These are phyloP conservation scores for Epinotia nisella DNA, from an alignment of 2,888 invertebrate genomes.

Conservation along the genomic window DNA sequence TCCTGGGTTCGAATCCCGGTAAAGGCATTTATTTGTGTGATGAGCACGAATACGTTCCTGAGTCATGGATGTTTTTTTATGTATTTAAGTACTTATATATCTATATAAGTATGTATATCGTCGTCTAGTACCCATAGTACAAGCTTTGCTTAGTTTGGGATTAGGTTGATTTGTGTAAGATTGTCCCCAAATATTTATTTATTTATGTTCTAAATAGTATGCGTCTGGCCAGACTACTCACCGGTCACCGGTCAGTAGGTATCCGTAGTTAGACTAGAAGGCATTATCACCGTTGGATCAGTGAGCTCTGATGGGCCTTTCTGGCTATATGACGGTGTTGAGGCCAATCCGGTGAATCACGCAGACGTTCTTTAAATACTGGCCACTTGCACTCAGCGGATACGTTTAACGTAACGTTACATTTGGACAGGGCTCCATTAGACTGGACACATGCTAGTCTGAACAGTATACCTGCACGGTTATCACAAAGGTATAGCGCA, in stretches of 20 bases:
- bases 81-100: too few relatives aligned
- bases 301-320: conserved; percentile 6
- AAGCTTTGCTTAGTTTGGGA: too few relatives aligned
- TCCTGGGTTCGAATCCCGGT: too few relatives aligned
- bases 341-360: conserved; percentile 37
- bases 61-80: too few relatives aligned
- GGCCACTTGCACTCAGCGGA: conserved; percentile 24
- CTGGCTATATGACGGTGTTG: not conserved
- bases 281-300: not conserved
- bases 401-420: conserved; percentile 24
- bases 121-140: too few relatives aligned
- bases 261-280: not conserved
- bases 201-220: conserved; percentile 1
- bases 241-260: conserved; percentile 10
- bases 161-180: too few relatives aligned
- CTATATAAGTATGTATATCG: too few relatives aligned
- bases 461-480: too few relatives aligned
- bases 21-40: too few relatives aligned
- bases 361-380: conserved; percentile 40
- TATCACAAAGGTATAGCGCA: too few relatives aligned
- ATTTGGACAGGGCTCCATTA: not conserved
- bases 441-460: not conserved
- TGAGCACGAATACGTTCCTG: too few relatives aligned
- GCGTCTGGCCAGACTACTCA: conserved; percentile 9
- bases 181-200: too few relatives aligned